Evolutionary conservation across 2,888 invertebrate genomes (phyloP).

Genomic region (Pachycephus smyrnensis): DNA sequence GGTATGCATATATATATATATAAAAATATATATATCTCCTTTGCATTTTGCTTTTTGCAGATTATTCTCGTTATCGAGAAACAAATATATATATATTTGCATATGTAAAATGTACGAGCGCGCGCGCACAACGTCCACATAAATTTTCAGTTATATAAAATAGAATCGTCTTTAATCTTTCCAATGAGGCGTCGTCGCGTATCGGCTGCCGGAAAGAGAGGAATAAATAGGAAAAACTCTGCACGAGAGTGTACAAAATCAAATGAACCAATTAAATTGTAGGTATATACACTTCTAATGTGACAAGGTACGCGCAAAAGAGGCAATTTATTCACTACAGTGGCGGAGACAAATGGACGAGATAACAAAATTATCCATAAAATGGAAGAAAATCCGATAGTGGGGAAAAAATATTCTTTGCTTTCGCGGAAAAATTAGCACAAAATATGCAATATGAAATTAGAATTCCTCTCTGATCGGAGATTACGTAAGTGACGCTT

Average conservation of each 20-base stretch:
- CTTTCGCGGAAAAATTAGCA: too few species aligned
- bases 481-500: too few species aligned
- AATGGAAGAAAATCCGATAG: too few species aligned
- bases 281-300: too few species aligned
- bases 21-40: background rate
- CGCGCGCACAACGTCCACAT: background rate
- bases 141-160: background rate
- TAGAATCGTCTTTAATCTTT: background rate
- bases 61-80: background rate
- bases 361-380: too few species aligned
- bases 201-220: background rate
- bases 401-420: too few species aligned
- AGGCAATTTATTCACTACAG: too few species aligned
- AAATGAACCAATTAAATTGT: background rate
- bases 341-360: too few species aligned
- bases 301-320: too few species aligned
- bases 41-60: too few species aligned
- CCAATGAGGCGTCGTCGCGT: background rate
- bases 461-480: too few species aligned
- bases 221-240: constrained; percentile 12
- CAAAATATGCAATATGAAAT: too few species aligned
- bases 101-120: background rate
- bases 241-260: background rate
- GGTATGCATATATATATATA: background rate
- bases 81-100: background rate